Evolutionary conservation across 2,888 invertebrate genomes (phyloP), one percentile per base, ranked within the genome.

Genomic region (Dascillus cervinus): DNA sequence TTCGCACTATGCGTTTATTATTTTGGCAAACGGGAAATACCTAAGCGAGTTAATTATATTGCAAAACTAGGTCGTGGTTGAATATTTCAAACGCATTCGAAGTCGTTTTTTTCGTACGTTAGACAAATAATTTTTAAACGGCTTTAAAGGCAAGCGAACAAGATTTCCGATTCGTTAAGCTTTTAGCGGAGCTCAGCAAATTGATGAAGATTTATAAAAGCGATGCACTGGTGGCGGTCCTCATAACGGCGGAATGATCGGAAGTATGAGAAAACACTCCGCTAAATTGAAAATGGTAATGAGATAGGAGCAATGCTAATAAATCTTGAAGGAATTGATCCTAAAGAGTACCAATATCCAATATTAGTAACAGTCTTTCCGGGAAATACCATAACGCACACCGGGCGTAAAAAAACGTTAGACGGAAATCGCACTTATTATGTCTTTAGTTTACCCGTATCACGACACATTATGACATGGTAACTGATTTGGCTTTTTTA

Each of bases 201-300:
- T 50, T 50, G 46, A 50, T 47, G 41, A 43, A 46, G 44, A 46
- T 47, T 47, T 47, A 44, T 46, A 42, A 47, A 48, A 45, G 42
- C 41, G 33, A 38, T 42, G 37, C 45, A 43, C 39, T 41, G 41
- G 37, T 31, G 39, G 37, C 34, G 39, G 41, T 40, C 42, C 46
- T 46, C 43, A 47, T 49, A 53, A 49, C 50, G 46, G 46, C 48
- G 44, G 45, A 55, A 53, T 51, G 49, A 55, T 55, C 42, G 48
- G 37, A 43, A 53, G 50, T 55, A 53, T 52, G 55, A 53, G 53
- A 50, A 50, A 58, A 58, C 60, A 60, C 60, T 60, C 51, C 47
- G 49, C 55, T 47, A 58, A 60, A 61, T 61, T 61, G 60, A 59
- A 61, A 61, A 61, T 61, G 60, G 60, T 60, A 61, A 61, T 60